Evolutionary conservation across 2,797 vertebrate species (phyloP).

Genomic region (Pogonophryne albipinna): DNA sequence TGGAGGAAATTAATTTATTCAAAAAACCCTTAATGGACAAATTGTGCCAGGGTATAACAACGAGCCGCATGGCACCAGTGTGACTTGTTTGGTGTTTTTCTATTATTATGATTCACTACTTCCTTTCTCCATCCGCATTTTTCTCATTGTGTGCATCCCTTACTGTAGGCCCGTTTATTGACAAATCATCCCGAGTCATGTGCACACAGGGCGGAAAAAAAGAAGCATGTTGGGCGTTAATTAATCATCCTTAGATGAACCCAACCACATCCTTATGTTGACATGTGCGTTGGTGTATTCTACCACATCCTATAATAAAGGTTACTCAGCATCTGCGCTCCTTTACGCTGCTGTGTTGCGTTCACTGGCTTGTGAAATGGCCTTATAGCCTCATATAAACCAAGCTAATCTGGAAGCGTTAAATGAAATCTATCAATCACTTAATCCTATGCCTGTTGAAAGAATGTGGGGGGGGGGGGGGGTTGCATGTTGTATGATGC

Average conservation of each 20-base stretch:
- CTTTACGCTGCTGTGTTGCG: constrained; percentile 32
- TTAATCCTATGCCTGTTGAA: constrained; percentile 52
- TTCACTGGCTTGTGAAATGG: constrained; percentile 57
- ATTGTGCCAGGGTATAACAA: constrained; percentile 34
- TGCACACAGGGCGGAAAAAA: not conserved
- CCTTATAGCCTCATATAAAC: constrained; percentile 45
- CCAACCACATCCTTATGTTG: not conserved
- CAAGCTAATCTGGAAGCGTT: constrained; percentile 66
- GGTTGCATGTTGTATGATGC: constrained; percentile 22
- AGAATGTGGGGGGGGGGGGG: not conserved
- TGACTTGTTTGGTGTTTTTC: not conserved
- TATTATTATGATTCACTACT: not conserved
- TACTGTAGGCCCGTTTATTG: not conserved
- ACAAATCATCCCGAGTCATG: constrained; percentile 30
- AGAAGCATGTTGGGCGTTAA: not conserved
- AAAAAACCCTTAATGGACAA: constrained; percentile 25
- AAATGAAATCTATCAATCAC: constrained; percentile 69
- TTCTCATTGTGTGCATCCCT: not conserved
- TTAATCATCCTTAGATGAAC: not conserved
- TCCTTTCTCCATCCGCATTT: not conserved
- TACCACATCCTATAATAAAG: not conserved
- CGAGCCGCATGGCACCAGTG: constrained; percentile 35
- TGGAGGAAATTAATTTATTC: constrained; percentile 35
- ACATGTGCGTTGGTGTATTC: too few relatives aligned
- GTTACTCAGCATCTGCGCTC: too few relatives aligned